Conservation (phyloP, 2,113 vertebrate species). For the Tragelaphus imberbis region DNA sequence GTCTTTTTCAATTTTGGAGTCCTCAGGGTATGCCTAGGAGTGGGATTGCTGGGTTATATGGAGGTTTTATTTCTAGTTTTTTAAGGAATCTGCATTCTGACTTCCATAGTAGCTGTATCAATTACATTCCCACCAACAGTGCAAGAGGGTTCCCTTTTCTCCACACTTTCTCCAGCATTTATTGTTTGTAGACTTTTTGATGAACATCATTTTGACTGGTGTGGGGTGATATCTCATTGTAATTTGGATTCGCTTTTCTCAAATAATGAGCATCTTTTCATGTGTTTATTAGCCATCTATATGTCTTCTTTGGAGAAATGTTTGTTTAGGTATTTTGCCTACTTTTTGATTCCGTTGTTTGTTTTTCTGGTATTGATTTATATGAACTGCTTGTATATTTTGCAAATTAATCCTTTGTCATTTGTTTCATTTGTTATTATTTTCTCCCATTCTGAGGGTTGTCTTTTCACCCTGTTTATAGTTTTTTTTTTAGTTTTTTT, state of each 20-base stretch:
- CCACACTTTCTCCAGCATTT: neutral
- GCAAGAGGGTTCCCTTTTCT: neutral
- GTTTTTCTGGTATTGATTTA: neutral
- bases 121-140: neutral
- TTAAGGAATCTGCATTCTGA: neutral
- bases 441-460: neutral
- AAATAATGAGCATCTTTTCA: neutral
- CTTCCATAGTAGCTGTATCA: neutral
- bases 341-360: neutral
- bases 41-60: neutral
- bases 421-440: neutral
- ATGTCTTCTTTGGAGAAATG: neutral
- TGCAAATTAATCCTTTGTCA: neutral
- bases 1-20: neutral
- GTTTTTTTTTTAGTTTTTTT: neutral
- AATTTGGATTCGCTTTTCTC: neutral
- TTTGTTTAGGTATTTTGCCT: neutral
- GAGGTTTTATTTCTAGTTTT: neutral
- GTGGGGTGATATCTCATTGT: neutral
- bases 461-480: neutral
- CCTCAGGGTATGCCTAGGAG: neutral
- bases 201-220: neutral
- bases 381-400: neutral
- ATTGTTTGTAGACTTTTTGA: neutral
- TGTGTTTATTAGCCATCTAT: neutral